These are phyloP conservation scores for Babyrousa celebensis DNA, from an alignment of 2,797 vertebrate species.

Conservation along the genomic window DNA sequence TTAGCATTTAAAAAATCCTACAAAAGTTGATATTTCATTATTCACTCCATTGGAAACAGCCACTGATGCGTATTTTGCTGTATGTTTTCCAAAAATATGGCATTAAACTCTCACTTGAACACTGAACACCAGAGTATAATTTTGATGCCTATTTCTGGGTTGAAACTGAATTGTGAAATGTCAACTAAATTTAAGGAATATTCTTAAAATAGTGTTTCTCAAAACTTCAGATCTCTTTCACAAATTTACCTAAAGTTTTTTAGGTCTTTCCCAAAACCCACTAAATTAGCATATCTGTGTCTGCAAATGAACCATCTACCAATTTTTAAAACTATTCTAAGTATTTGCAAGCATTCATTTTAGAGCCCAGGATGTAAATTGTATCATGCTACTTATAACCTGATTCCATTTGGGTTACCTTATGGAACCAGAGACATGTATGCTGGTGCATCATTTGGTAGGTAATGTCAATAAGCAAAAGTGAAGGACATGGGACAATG, in stretches of 20 bases:
- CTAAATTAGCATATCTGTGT: not conserved
- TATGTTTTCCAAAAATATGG: slow-evolving; percentile 85
- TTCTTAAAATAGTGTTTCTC: not conserved
- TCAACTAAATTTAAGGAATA: not conserved
- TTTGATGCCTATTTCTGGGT: slow-evolving; percentile 68
- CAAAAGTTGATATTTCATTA: slow-evolving; percentile 89
- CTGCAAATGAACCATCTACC: not conserved
- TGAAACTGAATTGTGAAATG: slow-evolving; percentile 22
- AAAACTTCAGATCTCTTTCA: not conserved
- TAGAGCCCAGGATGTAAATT: not conserved
- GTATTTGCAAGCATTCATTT: not conserved
- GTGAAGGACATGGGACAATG: not conserved
- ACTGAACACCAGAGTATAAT: slow-evolving; percentile 11
- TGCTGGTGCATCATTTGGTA: not conserved
- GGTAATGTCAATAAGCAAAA: not conserved
- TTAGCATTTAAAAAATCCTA: slow-evolving; percentile 88
- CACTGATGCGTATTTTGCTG: slow-evolving; percentile 86
- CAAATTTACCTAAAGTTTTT: not conserved
- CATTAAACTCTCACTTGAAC: slow-evolving; percentile 81
- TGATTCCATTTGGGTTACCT: not conserved
- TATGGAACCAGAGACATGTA: not conserved
- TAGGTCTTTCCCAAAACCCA: not conserved
- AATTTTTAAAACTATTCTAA: not conserved
- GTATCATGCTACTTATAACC: not conserved
- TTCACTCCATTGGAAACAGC: slow-evolving; percentile 83